Conservation (phyloP, 2,113 vertebrate species). For the Stegastes partitus region DNA sequence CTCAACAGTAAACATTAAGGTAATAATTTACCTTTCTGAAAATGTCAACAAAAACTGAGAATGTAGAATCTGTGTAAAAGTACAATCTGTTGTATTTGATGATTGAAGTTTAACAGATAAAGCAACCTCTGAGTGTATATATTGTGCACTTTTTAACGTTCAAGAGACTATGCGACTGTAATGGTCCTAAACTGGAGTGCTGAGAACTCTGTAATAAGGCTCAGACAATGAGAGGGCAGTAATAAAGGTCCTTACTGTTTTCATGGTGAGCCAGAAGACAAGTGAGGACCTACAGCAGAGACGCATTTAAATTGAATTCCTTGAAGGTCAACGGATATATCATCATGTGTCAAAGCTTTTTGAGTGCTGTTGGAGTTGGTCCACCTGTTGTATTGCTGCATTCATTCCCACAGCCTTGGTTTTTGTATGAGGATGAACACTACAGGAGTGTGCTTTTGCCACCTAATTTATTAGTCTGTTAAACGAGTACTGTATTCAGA, state of each 20-base stretch:
- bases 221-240: neutral
- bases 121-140: neutral
- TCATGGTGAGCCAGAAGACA: neutral
- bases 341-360: neutral
- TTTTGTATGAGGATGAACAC: neutral
- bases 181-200: neutral
- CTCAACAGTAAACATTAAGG: too few relatives aligned
- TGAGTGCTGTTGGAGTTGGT: neutral
- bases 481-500: neutral
- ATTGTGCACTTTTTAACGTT: neutral
- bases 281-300: neutral
- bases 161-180: neutral
- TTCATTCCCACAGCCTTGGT: neutral
- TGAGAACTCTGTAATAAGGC: neutral
- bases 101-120: too few relatives aligned
- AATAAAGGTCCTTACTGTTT: neutral
- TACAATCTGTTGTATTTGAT: too few relatives aligned
- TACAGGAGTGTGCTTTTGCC: neutral
- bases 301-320: neutral
- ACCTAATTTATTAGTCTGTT: neutral
- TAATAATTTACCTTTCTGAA: too few relatives aligned
- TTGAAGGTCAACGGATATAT: constrained; percentile 1
- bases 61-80: too few relatives aligned
- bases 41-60: too few relatives aligned
- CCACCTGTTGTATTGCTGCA: neutral